These are phyloP conservation scores for Marcusenius ussheri DNA, from an alignment of 2,113 vertebrate species.

Conservation along the genomic window DNA sequence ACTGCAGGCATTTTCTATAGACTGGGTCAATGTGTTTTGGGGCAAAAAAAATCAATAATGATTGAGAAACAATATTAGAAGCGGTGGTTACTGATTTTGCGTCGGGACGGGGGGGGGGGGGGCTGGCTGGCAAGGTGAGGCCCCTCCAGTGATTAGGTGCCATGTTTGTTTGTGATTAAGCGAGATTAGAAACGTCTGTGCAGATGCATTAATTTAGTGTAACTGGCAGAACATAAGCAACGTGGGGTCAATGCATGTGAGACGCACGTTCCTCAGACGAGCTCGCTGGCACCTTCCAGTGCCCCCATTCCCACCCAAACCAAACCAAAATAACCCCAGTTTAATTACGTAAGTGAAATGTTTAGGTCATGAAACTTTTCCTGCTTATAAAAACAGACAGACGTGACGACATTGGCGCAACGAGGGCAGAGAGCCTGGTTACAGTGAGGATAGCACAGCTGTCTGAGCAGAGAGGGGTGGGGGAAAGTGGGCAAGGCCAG, in stretches of 20 bases:
- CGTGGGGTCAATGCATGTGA: neutral
- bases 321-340: neutral
- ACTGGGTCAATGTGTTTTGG: neutral
- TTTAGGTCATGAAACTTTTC: neutral
- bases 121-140: neutral
- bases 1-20: neutral
- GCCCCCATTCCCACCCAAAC: neutral
- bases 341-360: neutral
- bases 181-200: neutral
- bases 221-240: neutral
- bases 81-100: neutral
- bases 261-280: neutral
- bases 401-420: neutral
- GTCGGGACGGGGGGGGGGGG: fast-evolving
- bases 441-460: neutral
- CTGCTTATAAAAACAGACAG: neutral
- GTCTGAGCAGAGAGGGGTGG: neutral
- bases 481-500: neutral
- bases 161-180: neutral
- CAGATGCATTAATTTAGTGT: neutral
- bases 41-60: neutral
- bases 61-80: neutral
- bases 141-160: neutral
- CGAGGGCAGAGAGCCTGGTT: neutral
- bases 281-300: neutral